A percentile compares a stretch with the other conserved stretches of the same genome.
These are phyloP conservation scores for Crenuchus spilurus DNA, from an alignment of 2,797 vertebrate genomes.

Conservation along the genomic window DNA sequence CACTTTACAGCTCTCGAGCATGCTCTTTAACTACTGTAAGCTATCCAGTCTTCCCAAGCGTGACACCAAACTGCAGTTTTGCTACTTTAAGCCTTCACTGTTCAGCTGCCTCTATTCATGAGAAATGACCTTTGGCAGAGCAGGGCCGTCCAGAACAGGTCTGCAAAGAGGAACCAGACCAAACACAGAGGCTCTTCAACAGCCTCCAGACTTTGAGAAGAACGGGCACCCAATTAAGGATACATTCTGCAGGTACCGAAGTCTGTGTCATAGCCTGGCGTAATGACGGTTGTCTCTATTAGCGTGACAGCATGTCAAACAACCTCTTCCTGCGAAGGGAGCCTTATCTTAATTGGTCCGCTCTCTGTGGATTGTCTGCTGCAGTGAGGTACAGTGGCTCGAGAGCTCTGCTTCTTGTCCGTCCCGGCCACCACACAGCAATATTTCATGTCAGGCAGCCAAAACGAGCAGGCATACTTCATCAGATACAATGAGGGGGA, in stretches of 20 bases:
- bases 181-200: conserved; percentile 53
- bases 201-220: conserved; percentile 35
- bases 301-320: conserved; percentile 82
- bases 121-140: conserved; percentile 53
- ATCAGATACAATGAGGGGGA: conserved; percentile 59
- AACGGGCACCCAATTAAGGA: conserved; percentile 59
- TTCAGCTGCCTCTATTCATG: conserved; percentile 23
- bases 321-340: conserved; percentile 82
- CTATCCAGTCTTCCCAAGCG: conserved; percentile 26
- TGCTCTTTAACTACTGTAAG: conserved; percentile 21
- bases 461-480: conserved; percentile 57
- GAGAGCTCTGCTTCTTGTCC: conserved; percentile 71
- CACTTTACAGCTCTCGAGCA: conserved; percentile 4
- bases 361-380: conserved; percentile 73
- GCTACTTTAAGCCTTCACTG: conserved; percentile 31
- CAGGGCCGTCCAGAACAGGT: conserved; percentile 43
- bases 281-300: conserved; percentile 74
- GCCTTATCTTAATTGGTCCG: conserved; percentile 80
- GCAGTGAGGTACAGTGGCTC: conserved; percentile 55
- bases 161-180: conserved; percentile 51
- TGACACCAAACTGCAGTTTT: conserved; percentile 34
- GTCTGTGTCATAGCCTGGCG: conserved; percentile 64
- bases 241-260: conserved; percentile 66
- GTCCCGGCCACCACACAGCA: conserved; percentile 51
- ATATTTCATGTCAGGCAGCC: conserved; percentile 64